phyloP scores from a whole-genome alignment of 1,140 invertebrate species.

The Nasonia vitripennis region DNA sequence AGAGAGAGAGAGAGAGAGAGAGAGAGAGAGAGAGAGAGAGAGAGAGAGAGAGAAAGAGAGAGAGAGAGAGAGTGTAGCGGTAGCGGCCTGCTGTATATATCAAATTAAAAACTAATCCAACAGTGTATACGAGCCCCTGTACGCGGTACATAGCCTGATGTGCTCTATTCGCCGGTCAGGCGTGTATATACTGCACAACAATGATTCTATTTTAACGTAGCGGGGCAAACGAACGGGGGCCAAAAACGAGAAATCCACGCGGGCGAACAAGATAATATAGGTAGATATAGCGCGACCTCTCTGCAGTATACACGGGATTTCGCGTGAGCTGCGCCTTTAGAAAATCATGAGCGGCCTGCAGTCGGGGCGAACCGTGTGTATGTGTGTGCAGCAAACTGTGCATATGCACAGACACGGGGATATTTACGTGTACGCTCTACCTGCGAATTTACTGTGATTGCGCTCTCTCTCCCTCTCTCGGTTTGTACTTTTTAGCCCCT shows the following conservation, averaged over 20 bases:
- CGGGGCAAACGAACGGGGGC: not conserved
- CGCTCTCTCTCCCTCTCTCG: not conserved
- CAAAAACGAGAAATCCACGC: constrained; percentile 21
- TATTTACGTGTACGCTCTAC: constrained; percentile 55
- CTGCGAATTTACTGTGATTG: constrained; percentile 62
- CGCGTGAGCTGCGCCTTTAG: constrained; percentile 53
- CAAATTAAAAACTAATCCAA: constrained; percentile 69
- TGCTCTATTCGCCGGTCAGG: not conserved
- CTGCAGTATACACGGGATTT: constrained; percentile 40
- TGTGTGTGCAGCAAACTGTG: not conserved
- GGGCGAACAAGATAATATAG: constrained; percentile 10
- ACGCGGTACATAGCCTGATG: not conserved
- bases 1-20: too few relatives aligned
- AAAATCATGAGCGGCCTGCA: constrained; percentile 59
- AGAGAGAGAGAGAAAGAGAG: too few relatives aligned
- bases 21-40: too few relatives aligned
- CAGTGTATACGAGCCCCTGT: not conserved
- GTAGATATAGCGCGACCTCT: constrained; percentile 25
- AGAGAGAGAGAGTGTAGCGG: not conserved
- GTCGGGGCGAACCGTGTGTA: not conserved
- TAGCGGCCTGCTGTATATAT: constrained; percentile 8
- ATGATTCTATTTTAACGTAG: constrained; percentile 6
- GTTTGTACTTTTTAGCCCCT: not conserved
- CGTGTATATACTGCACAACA: not conserved
- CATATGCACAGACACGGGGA: not conserved